Conservation (phyloP, 2,888 invertebrate genomes). For the Sinodicranocentrus sp. region DNA sequence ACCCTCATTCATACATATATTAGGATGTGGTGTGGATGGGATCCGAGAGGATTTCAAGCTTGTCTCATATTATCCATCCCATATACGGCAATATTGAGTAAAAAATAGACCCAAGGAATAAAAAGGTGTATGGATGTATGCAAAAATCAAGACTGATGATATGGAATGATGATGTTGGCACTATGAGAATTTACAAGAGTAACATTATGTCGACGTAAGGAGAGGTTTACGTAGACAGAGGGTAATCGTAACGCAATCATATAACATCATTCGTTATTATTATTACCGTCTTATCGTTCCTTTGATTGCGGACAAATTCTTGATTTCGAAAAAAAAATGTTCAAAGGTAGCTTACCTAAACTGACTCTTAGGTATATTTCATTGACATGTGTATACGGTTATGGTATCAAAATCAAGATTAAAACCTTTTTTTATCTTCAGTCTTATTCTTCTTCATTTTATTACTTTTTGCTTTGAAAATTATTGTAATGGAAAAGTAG, state of each 20-base stretch:
- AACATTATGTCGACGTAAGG: too few relatives aligned
- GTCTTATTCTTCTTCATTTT: neutral
- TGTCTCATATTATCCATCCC: neutral
- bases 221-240: too few relatives aligned
- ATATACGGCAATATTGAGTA: neutral
- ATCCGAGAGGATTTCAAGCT: neutral
- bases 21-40: too few relatives aligned
- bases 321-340: constrained; percentile 9
- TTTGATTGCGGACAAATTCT: constrained; percentile 55
- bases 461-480: neutral
- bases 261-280: neutral
- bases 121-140: too few relatives aligned
- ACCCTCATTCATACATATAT: too few relatives aligned
- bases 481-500: neutral
- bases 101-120: too few relatives aligned
- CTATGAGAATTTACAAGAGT: too few relatives aligned
- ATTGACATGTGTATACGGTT: neutral
- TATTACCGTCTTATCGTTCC: constrained; percentile 20
- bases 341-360: neutral
- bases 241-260: too few relatives aligned
- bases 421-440: neutral
- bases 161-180: too few relatives aligned
- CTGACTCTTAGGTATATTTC: neutral
- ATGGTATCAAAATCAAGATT: constrained; percentile 21
- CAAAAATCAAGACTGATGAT: neutral